Percentiles rank a stretch among this genome's conserved stretches.
These are phyloP conservation scores for Diabrotica balteata DNA, from an alignment of 2,888 invertebrate species.

Conservation along the genomic window DNA sequence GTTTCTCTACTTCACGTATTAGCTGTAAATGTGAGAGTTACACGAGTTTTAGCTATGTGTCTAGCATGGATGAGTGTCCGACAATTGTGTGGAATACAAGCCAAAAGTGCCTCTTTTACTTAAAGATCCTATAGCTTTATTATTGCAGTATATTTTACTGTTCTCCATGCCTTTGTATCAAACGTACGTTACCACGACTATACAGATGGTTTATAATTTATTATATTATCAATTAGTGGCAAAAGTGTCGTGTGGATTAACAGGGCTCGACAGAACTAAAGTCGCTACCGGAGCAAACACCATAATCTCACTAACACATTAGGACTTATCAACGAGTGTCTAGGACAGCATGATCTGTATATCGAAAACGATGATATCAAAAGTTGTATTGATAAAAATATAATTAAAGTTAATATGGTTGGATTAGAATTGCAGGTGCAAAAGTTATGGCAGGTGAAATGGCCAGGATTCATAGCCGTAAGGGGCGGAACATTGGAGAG, in stretches of 20 bases:
- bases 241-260: conserved; percentile 75
- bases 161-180: conserved; percentile 86
- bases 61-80: conserved; percentile 64
- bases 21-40: conserved; percentile 82
- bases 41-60: conserved; percentile 70
- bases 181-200: conserved; percentile 87
- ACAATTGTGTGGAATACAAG: conserved; percentile 62
- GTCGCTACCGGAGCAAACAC: conserved; percentile 45
- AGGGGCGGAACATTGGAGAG: too few species aligned
- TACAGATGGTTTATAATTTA: conserved; percentile 87
- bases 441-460: too few species aligned
- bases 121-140: conserved; percentile 83
- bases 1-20: conserved; percentile 88
- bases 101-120: conserved; percentile 81
- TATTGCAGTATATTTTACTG: conserved; percentile 86
- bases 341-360: conserved; percentile 68
- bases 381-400: conserved; percentile 33
- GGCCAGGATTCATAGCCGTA: too few species aligned
- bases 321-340: conserved; percentile 60
- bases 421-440: conserved; percentile 61
- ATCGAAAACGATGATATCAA: conserved; percentile 64
- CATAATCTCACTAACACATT: conserved; percentile 58
- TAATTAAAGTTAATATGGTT: conserved; percentile 51
- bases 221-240: conserved; percentile 88
- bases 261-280: conserved; percentile 69